These are phyloP conservation scores for Psophia crepitans DNA, from an alignment of 2,113 vertebrate species.

Conservation along the genomic window DNA sequence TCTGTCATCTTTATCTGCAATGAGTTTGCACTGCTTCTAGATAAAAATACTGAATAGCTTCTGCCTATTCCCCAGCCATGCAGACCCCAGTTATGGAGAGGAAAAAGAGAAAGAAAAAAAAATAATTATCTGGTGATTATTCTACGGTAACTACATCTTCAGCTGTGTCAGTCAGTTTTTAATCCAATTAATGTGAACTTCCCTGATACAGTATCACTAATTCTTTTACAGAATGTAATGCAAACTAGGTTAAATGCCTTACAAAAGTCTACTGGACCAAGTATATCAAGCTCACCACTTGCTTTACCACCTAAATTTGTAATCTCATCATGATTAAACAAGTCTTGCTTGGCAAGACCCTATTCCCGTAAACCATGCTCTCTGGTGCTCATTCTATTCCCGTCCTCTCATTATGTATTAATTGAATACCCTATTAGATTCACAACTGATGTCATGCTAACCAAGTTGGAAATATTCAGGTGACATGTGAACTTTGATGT, in stretches of 20 bases:
- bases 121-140: neutral
- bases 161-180: neutral
- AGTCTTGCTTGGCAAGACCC: neutral
- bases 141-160: neutral
- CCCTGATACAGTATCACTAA: neutral
- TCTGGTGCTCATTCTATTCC: neutral
- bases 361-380: neutral
- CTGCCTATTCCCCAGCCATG: neutral
- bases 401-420: neutral
- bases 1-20: neutral
- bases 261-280: neutral
- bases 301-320: neutral
- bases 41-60: neutral
- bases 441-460: neutral
- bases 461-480: neutral
- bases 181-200: neutral
- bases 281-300: neutral
- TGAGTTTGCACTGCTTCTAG: neutral
- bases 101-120: too few species aligned
- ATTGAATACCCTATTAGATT: neutral
- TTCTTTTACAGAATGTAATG: neutral
- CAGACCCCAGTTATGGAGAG: neutral
- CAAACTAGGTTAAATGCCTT: neutral
- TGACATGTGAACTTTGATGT: neutral
- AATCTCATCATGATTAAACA: neutral